Percentiles rank a stretch among this genome's conserved stretches.
Evolutionary conservation across 2,113 vertebrate species (phyloP).

Genomic region (Passer domesticus): DNA sequence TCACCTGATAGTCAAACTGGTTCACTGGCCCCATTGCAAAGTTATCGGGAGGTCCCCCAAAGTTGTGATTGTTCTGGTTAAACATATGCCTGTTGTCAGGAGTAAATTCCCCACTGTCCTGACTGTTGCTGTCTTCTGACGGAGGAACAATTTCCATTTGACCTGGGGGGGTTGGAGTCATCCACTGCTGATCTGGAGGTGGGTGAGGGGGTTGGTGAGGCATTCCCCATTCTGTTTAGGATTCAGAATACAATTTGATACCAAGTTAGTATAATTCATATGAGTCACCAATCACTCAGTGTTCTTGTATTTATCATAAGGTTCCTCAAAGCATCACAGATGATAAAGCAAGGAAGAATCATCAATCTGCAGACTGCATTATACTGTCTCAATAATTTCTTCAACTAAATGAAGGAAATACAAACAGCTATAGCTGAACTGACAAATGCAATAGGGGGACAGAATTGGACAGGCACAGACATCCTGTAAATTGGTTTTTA

Average conservation of each 20-base stretch:
- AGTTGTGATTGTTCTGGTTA: conserved; percentile 98
- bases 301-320: background rate
- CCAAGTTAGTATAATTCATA: conserved; percentile 29
- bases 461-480: background rate
- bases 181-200: conserved; percentile 93
- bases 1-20: conserved; percentile 99
- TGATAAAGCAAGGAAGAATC: background rate
- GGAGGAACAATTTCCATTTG: conserved; percentile 96
- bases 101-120: conserved; percentile 96
- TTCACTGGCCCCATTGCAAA: conserved; percentile 96
- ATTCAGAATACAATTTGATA: conserved; percentile 72
- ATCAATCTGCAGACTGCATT: background rate
- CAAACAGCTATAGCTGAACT: background rate
- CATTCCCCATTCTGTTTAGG: conserved; percentile 93
- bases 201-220: conserved; percentile 91
- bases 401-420: background rate
- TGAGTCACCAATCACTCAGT: background rate
- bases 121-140: conserved; percentile 98
- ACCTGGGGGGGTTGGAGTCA: conserved; percentile 87
- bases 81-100: conserved; percentile 92
- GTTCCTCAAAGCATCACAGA: background rate
- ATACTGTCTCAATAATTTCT: background rate
- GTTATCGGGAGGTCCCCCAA: conserved; percentile 96
- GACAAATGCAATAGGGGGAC: background rate
- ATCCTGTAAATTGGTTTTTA: background rate